These are phyloP conservation scores for Catharus fuscescens DNA, from an alignment of 2,113 vertebrate genomes.

Conservation along the genomic window DNA sequence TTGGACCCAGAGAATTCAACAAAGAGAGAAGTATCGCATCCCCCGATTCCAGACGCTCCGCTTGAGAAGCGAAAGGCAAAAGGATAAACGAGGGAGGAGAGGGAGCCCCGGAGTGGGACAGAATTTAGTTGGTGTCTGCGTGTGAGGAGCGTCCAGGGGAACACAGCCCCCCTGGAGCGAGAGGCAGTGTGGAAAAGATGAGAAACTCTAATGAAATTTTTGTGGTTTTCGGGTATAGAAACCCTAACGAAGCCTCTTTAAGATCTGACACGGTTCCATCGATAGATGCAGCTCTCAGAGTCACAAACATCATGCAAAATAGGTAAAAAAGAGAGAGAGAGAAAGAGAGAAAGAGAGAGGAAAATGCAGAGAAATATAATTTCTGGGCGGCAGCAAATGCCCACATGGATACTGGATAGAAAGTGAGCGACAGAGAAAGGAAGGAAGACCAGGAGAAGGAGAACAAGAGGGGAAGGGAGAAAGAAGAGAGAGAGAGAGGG, in stretches of 20 bases:
- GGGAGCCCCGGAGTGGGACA: conserved; percentile 17
- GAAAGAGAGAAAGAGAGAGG: conserved; percentile 47
- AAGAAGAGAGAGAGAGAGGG: conserved; percentile 53
- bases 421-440: conserved; percentile 76
- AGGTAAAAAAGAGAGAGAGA: conserved; percentile 81
- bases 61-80: not conserved
- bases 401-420: conserved; percentile 83
- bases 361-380: conserved; percentile 88
- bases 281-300: conserved; percentile 99
- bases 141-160: conserved; percentile 55
- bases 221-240: conserved; percentile 98
- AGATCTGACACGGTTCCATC: conserved; percentile 99
- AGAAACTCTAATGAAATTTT: conserved; percentile 99
- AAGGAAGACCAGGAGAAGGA: conserved; percentile 80
- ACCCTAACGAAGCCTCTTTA: conserved; percentile 99
- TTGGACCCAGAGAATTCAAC: conserved; percentile 27
- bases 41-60: not conserved
- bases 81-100: conserved; percentile 16
- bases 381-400: conserved; percentile 88
- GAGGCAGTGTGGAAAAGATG: conserved; percentile 85
- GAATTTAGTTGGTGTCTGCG: conserved; percentile 57
- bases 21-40: not conserved
- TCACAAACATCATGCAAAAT: conserved; percentile 99
- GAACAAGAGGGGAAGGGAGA: conserved; percentile 65
- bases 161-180: conserved; percentile 9